These are phyloP conservation scores for Actinemys pallida DNA, from an alignment of 2,113 vertebrate species.

Conservation along the genomic window DNA sequence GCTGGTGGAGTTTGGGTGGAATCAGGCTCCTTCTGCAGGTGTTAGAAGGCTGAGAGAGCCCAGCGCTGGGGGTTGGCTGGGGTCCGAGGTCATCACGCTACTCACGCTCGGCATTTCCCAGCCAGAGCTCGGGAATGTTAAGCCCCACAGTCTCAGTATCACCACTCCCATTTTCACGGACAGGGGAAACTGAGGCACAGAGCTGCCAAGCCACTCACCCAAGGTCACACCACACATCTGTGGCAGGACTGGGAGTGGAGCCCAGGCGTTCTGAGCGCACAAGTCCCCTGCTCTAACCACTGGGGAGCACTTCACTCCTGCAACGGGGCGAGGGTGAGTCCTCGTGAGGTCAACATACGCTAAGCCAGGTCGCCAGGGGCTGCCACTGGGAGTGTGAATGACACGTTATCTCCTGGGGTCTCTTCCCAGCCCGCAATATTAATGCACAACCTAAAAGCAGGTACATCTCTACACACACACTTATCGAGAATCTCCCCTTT, in stretches of 20 bases:
- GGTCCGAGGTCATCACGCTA: not conserved
- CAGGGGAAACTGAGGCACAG: conserved; percentile 60
- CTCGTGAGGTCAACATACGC: not conserved
- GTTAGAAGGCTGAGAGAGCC: fast-evolving
- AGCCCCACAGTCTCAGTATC: conserved; percentile 32
- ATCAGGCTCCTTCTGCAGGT: fast-evolving
- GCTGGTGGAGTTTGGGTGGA: not conserved
- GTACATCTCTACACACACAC: not conserved
- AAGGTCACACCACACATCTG: not conserved
- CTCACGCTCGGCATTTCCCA: fast-evolving
- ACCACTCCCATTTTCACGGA: conserved; percentile 70
- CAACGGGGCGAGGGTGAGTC: not conserved
- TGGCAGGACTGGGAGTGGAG: not conserved
- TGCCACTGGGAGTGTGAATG: not conserved
- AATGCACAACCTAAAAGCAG: not conserved
- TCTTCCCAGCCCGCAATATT: not conserved
- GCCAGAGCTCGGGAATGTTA: fast-evolving
- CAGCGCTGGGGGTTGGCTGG: not conserved
- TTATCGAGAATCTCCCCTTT: not conserved
- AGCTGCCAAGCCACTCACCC: conserved; percentile 8
- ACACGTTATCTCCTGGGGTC: not conserved
- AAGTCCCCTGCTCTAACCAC: not conserved
- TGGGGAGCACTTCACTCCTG: not conserved
- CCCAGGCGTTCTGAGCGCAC: not conserved
- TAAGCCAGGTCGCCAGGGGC: not conserved